Evolutionary conservation across 2,797 vertebrate genomes (phyloP), one percentile per base, ranked within the genome.

Genomic region (Myripristis murdjan): DNA sequence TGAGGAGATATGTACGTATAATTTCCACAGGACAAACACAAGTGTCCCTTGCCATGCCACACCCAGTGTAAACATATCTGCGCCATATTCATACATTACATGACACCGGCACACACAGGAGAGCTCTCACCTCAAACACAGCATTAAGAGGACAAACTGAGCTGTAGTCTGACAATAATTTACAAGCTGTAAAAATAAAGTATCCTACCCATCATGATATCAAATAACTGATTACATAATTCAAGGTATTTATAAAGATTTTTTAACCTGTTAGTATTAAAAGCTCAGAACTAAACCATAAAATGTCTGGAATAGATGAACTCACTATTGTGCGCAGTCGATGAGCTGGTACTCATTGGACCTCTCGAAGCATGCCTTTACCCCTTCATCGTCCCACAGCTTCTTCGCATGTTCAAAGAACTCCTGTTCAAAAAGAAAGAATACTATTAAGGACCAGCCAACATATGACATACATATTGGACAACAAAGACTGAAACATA

Each of bases 291-390:
- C 35, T 6, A 20, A 11, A 35, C 20, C 23, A 62, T 20, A 49
- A 68, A 52, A 70, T 33, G 18, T 16, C 8, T 58, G 44, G 20
- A 52, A 71, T 43, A 52, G 60, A 22, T 73, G 35, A 64, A 97
- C 98, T 98, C 93, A 99, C 98, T 99, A 99, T 94, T 99, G 98
- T 73, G 98, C 98, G 70, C 98, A 99, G 95, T 99, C 98, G 72
- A 99, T 99, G 88, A 99, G 96, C 76, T 99, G 98, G 92, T 99
- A 99, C 61, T 99, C 98, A 0, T 99, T 99, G 75, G 97, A 99
- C 83, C 98, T 97, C 92, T 99, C 98, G 1, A 97, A 99, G 92
- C 98, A 99, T 0, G 97, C 98, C 91, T 99, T 99, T 81, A 99
- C 97, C 5, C 98, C 98, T 89, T 99, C 98, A n/a, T 99, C 98